Evolutionary conservation across 2,888 invertebrate species (phyloP).

Genomic region (Volucella bombylans): DNA sequence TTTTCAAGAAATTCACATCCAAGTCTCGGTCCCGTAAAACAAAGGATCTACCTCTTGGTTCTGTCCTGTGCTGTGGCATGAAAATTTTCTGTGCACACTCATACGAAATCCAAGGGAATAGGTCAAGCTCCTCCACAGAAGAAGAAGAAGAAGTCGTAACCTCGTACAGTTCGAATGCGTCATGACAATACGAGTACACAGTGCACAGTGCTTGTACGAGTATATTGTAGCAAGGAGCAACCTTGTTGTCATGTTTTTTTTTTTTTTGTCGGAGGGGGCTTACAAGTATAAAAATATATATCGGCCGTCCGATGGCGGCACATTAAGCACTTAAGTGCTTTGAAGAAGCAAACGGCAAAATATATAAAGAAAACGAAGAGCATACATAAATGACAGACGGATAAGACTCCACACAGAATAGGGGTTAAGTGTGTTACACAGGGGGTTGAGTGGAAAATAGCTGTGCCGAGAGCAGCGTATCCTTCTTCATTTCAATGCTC

Average conservation of each 20-base stretch:
- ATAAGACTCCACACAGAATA: constrained; percentile 34
- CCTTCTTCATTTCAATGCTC: constrained; percentile 60
- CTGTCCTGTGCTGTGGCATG: no score
- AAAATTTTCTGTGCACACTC: no score
- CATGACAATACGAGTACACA: no score
- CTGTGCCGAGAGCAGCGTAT: constrained; percentile 50
- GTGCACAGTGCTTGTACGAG: no score
- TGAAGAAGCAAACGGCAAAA: background rate
- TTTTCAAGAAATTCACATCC: no score
- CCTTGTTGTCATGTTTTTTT: constrained; percentile 57
- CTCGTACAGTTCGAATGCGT: no score
- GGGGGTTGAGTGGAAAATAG: constrained; percentile 71
- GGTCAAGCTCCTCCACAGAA: no score
- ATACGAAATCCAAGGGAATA: no score
- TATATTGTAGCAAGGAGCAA: constrained; percentile 15
- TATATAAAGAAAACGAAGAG: no score
- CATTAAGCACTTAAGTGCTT: constrained; percentile 30
- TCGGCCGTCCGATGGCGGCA: constrained; percentile 62
- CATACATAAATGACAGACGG: background rate
- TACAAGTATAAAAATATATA: constrained; percentile 45
- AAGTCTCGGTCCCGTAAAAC: no score
- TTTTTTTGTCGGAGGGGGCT: constrained; percentile 10
- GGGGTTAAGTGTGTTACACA: constrained; percentile 69
- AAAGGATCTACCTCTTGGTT: no score
- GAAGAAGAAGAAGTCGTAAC: no score